Evolutionary conservation across 2,888 invertebrate genomes (phyloP).

Genomic region (Drosophila limbata): DNA sequence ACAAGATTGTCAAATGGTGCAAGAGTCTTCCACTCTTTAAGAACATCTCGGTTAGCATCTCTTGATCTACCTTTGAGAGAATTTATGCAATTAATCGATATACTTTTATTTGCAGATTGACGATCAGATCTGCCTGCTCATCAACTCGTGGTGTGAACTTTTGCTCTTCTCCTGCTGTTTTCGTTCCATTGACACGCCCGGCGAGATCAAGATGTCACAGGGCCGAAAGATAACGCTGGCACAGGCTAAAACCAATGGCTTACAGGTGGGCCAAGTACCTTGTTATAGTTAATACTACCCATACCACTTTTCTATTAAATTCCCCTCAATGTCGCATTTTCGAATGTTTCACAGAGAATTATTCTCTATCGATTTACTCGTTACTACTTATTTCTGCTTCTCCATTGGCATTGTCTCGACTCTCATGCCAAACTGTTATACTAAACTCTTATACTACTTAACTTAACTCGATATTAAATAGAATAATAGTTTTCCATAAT

Average conservation of each 20-base stretch:
- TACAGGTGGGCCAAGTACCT: slow-evolving; percentile 86
- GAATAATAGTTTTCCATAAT: no score
- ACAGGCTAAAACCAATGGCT: slow-evolving; percentile 85
- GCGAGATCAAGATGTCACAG: slow-evolving; percentile 91
- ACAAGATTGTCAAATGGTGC: slow-evolving; percentile 99
- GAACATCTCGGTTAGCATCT: slow-evolving; percentile 93
- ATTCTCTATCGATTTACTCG: no score
- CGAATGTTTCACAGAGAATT: no score
- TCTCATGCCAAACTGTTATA: no score
- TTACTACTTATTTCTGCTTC: no score
- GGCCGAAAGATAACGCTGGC: slow-evolving; percentile 85
- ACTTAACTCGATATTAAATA: no score
- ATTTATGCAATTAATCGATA: background rate
- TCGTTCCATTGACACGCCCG: slow-evolving; percentile 95
- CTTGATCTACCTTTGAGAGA: background rate
- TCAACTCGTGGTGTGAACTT: slow-evolving; percentile 99
- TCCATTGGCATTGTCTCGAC: no score
- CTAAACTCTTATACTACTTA: no score
- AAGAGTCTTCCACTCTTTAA: slow-evolving; percentile 98
- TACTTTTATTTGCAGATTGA: slow-evolving; percentile 90
- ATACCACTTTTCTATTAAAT: no score
- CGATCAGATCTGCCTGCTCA: slow-evolving; percentile 98
- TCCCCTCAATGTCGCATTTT: no score
- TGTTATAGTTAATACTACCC: no score
- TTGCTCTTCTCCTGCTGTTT: slow-evolving; percentile 96